A percentile compares a stretch with the other conserved stretches of the same genome.
These are phyloP conservation scores for Dasypus novemcinctus DNA, from an alignment of 2,113 vertebrate genomes.

Conservation along the genomic window DNA sequence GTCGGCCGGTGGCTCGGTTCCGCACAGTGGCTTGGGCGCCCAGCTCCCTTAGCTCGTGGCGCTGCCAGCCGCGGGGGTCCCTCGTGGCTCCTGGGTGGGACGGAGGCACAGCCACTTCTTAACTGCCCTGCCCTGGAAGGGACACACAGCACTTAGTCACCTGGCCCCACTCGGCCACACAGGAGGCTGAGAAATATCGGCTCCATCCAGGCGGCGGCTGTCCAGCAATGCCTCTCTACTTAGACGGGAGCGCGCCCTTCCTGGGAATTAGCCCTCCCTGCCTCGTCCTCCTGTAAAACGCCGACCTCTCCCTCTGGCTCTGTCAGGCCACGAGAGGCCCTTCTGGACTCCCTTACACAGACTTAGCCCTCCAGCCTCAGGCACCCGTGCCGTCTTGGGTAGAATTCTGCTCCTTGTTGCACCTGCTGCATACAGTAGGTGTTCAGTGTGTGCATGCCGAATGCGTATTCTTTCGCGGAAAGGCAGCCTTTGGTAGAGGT, in stretches of 20 bases:
- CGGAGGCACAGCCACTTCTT: background rate
- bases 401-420: background rate
- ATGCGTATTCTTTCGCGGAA: background rate
- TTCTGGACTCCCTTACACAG: background rate
- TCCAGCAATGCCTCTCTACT: background rate
- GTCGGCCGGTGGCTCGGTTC: background rate
- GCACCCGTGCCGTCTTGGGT: background rate
- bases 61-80: background rate
- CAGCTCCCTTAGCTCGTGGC: background rate
- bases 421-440: background rate
- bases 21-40: background rate
- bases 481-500: background rate
- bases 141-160: background rate
- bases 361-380: background rate
- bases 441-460: background rate
- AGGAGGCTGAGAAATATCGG: slow-evolving; percentile 35
- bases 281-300: background rate
- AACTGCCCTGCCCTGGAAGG: background rate
- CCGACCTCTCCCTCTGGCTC: background rate
- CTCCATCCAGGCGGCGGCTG: background rate
- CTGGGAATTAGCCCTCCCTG: background rate
- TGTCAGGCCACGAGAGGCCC: background rate
- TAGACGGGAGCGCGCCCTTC: background rate
- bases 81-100: background rate
- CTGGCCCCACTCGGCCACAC: background rate